Conservation (phyloP, 2,888 invertebrate species). For the Plagodis dolabraria region DNA sequence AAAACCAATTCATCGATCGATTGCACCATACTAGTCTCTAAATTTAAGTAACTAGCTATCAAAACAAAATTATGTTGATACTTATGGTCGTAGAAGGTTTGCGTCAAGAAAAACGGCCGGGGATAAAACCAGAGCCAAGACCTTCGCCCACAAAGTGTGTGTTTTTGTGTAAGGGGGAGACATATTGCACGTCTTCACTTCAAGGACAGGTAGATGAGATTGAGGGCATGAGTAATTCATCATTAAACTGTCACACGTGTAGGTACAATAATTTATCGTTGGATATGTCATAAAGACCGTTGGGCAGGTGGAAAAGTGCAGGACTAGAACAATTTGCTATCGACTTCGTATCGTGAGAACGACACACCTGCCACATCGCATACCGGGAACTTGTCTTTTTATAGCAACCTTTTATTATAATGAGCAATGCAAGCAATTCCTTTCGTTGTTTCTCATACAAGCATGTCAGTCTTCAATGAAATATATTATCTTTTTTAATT, state of each 20-base stretch:
- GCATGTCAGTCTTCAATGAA: conserved; percentile 7
- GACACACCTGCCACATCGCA: conserved; percentile 64
- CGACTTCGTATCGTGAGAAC: conserved; percentile 63
- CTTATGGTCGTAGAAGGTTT: too few relatives aligned
- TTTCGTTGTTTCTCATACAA: conserved; percentile 29
- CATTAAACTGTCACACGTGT: conserved; percentile 1
- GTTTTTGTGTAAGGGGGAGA: too few relatives aligned
- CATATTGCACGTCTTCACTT: too few relatives aligned
- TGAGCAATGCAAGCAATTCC: conserved; percentile 29
- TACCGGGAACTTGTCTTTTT: conserved; percentile 48
- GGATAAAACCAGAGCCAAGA: too few relatives aligned
- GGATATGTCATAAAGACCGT: conserved; percentile 37
- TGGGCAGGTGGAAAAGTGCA: conserved; percentile 62
- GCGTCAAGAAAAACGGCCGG: too few relatives aligned
- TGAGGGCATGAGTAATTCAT: too few relatives aligned
- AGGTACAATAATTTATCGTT: conserved; percentile 14
- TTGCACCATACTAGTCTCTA: too few relatives aligned
- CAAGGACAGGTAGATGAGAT: too few relatives aligned
- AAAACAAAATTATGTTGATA: too few relatives aligned
- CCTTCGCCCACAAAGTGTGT: too few relatives aligned
- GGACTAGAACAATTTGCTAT: conserved; percentile 68
- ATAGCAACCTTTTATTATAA: conserved; percentile 41
- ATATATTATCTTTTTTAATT: conserved; percentile 15
- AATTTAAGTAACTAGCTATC: too few relatives aligned
- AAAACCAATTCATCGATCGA: too few relatives aligned